Evolutionary conservation across 2,113 vertebrate species (phyloP).

Genomic region (Desmodus rotundus): DNA sequence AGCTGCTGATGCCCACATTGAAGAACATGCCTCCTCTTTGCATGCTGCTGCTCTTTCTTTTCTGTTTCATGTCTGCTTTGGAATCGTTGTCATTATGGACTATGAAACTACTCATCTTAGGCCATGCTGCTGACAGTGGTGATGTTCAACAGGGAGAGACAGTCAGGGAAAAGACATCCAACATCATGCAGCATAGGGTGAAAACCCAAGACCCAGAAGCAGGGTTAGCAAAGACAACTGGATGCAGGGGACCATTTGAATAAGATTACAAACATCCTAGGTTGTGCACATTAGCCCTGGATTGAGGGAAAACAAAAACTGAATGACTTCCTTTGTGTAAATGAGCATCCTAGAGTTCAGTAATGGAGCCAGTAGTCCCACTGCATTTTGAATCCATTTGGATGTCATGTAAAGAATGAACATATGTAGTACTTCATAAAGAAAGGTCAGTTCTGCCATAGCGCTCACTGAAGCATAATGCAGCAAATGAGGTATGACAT

Average conservation of each 20-base stretch:
- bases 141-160: slow-evolving; percentile 15
- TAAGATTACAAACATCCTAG: slow-evolving; percentile 29
- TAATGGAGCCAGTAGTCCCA: background rate
- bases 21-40: background rate
- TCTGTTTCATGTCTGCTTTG: background rate
- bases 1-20: background rate
- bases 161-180: slow-evolving; percentile 26
- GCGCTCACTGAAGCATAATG: slow-evolving; percentile 57
- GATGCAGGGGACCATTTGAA: background rate
- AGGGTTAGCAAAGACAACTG: slow-evolving; percentile 10
- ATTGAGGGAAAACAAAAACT: slow-evolving; percentile 20
- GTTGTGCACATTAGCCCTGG: slow-evolving; percentile 17
- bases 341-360: slow-evolving; percentile 31
- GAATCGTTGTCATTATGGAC: slow-evolving; percentile 24
- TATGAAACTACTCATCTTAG: slow-evolving; percentile 61
- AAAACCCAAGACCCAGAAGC: background rate
- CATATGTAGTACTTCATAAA: slow-evolving; percentile 59
- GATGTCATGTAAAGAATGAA: slow-evolving; percentile 34
- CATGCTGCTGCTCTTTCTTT: slow-evolving; percentile 20
- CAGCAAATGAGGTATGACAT: slow-evolving; percentile 61
- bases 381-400: slow-evolving; percentile 39
- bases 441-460: slow-evolving; percentile 64
- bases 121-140: slow-evolving; percentile 46
- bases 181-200: background rate
- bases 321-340: slow-evolving; percentile 32